phyloP scores from a whole-genome alignment of 2,888 invertebrate species.

The Nemotelus nigrinus region DNA sequence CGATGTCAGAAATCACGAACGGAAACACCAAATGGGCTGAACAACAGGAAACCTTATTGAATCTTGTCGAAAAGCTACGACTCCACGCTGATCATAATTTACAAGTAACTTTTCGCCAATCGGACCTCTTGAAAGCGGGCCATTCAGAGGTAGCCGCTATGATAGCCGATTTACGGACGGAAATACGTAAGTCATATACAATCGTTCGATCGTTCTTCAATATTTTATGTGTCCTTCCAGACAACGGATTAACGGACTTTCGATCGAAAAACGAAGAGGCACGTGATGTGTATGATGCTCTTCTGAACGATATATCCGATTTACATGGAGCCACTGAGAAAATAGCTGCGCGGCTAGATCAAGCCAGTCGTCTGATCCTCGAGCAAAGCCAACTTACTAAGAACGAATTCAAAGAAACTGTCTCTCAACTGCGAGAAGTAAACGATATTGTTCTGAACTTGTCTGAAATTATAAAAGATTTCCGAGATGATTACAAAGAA shows the following conservation, averaged over 20 bases:
- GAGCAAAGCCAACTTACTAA: conserved; percentile 66
- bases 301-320: conserved; percentile 67
- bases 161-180: conserved; percentile 68
- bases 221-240: conserved; percentile 26
- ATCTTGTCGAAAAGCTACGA: conserved; percentile 43
- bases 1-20: conserved; percentile 63
- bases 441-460: conserved; percentile 66
- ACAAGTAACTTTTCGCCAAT: conserved; percentile 69
- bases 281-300: conserved; percentile 67
- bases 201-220: not conserved
- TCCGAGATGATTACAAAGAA: conserved; percentile 36
- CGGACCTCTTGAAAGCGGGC: conserved; percentile 69
- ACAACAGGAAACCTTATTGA: conserved; percentile 65
- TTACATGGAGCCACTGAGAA: conserved; percentile 66
- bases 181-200: conserved; percentile 60
- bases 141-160: conserved; percentile 67
- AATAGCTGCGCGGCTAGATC: conserved; percentile 58
- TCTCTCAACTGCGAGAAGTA: conserved; percentile 67
- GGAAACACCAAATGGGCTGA: conserved; percentile 66
- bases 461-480: conserved; percentile 23
- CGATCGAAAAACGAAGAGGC: conserved; percentile 66
- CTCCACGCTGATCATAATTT: conserved; percentile 63
- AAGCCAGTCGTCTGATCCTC: conserved; percentile 27
- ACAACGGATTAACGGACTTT: conserved; percentile 60
- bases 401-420: conserved; percentile 66